These are phyloP conservation scores for Axis porcinus DNA, from an alignment of 2,113 vertebrate species.

Conservation along the genomic window DNA sequence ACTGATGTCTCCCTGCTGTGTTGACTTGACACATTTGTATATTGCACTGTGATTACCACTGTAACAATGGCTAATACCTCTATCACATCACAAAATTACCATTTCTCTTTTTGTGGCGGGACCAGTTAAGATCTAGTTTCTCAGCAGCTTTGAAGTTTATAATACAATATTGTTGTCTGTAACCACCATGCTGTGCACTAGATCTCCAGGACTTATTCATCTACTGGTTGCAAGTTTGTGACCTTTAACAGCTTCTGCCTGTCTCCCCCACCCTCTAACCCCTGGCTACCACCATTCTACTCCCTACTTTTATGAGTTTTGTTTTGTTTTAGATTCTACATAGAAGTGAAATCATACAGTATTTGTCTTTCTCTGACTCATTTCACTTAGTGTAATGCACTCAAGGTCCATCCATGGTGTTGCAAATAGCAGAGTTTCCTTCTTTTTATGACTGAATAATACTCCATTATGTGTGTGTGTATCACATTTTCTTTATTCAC, in stretches of 20 bases:
- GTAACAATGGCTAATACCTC: background rate
- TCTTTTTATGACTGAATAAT: background rate
- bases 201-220: background rate
- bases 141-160: background rate
- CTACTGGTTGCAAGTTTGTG: background rate
- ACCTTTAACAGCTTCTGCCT: background rate
- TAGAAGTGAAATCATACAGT: background rate
- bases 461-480: background rate
- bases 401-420: background rate
- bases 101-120: background rate
- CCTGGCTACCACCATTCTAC: background rate
- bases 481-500: background rate
- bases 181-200: background rate
- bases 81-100: background rate
- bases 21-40: background rate
- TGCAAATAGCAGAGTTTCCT: background rate
- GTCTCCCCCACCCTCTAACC: background rate
- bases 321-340: background rate
- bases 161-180: background rate
- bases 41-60: background rate
- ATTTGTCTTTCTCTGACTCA: background rate
- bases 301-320: background rate
- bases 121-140: background rate
- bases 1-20: background rate
- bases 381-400: background rate